Conservation (phyloP, 2,888 invertebrate species). For the Chymomyza amoena region DNA sequence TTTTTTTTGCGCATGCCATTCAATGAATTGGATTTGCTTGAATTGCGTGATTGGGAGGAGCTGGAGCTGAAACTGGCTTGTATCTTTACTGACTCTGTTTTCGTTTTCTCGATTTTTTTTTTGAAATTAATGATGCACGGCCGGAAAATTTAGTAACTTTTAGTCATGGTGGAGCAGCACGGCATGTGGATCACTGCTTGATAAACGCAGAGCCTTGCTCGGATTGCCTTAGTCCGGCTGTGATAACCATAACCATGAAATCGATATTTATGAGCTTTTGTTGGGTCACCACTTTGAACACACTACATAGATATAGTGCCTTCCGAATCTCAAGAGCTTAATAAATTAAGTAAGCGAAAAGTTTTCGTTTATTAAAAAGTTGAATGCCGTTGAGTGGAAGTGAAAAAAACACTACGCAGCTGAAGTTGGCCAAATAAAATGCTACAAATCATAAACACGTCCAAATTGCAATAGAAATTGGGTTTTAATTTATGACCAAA, state of each 20-base stretch:
- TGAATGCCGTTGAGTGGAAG: slow-evolving; percentile 28
- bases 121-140: slow-evolving; percentile 73
- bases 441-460: slow-evolving; percentile 37
- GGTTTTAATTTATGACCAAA: neutral
- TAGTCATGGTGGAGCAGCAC: slow-evolving; percentile 63
- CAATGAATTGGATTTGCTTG: neutral
- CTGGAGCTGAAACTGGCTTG: slow-evolving; percentile 3
- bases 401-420: neutral
- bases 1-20: slow-evolving; percentile 23
- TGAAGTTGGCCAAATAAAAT: slow-evolving; percentile 20
- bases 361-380: slow-evolving; percentile 64
- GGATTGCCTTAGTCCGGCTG: slow-evolving; percentile 23
- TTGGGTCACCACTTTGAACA: slow-evolving; percentile 18
- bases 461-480: slow-evolving; percentile 1
- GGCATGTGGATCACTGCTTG: slow-evolving; percentile 52
- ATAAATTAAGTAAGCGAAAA: slow-evolving; percentile 65
- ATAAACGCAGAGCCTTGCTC: slow-evolving; percentile 27
- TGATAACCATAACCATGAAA: slow-evolving; percentile 56
- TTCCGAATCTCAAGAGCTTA: slow-evolving; percentile 66
- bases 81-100: slow-evolving; percentile 13
- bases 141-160: slow-evolving; percentile 74
- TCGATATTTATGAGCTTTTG: slow-evolving; percentile 67
- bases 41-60: neutral
- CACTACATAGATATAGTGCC: slow-evolving; percentile 8
- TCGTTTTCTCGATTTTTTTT: slow-evolving; percentile 29